Conservation (phyloP, 2,797 vertebrate species). For the Danio kyathit region DNA sequence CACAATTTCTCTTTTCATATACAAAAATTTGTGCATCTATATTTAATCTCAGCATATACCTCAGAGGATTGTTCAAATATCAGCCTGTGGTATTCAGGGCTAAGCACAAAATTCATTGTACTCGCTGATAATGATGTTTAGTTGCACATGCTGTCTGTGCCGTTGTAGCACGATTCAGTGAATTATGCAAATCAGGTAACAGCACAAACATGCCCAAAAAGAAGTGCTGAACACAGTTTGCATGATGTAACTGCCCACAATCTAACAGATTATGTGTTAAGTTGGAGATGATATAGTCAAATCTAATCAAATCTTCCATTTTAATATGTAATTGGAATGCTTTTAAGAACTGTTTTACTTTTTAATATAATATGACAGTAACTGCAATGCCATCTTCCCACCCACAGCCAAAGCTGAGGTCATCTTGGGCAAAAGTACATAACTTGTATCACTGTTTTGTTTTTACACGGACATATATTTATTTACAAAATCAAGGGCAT, state of each 20-base stretch:
- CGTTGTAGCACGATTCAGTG: background rate
- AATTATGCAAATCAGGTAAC: background rate
- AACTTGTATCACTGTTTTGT: background rate
- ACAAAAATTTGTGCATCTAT: background rate
- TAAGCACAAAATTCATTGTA: background rate
- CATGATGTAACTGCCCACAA: background rate
- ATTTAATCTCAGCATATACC: background rate
- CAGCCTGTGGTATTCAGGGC: background rate
- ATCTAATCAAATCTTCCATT: background rate
- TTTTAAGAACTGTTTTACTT: background rate
- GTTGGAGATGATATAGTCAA: background rate
- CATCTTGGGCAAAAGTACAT: constrained; percentile 1
- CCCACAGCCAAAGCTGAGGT: constrained; percentile 17
- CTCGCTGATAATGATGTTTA: background rate
- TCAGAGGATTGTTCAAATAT: background rate
- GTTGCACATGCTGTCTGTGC: background rate
- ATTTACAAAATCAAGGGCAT: background rate
- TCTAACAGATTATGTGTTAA: background rate
- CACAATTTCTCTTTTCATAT: background rate
- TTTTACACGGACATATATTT: background rate
- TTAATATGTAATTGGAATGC: background rate
- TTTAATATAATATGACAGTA: background rate
- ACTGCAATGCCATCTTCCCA: constrained; percentile 5
- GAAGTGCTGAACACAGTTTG: background rate
- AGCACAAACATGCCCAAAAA: background rate